phyloP scores from a whole-genome alignment of 1,140 invertebrate species.

The Phenacoccus solenopsis region DNA sequence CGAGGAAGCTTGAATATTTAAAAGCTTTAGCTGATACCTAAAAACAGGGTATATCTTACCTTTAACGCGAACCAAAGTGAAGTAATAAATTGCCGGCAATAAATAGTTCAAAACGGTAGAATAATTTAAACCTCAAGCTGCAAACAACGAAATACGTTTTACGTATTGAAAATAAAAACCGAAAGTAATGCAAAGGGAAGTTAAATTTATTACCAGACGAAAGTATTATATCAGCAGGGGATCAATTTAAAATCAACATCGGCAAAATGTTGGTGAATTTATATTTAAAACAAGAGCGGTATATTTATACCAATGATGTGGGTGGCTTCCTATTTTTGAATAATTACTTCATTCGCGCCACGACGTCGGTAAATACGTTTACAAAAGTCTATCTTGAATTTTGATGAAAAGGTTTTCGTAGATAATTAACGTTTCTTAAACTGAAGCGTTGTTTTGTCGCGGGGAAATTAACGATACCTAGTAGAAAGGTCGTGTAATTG shows the following conservation, averaged over 20 bases:
- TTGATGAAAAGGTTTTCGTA: no score
- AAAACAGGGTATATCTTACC: no score
- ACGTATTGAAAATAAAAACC: neutral
- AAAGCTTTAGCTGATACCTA: no score
- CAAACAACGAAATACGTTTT: neutral
- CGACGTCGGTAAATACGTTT: no score
- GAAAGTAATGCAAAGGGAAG: neutral
- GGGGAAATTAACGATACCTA: no score
- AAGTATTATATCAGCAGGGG: neutral
- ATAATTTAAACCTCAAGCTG: neutral
- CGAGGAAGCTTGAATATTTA: no score
- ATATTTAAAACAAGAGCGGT: neutral
- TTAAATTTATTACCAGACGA: slow-evolving; percentile 3
- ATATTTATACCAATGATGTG: neutral
- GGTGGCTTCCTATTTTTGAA: neutral
- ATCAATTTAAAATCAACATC: neutral
- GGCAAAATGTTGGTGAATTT: neutral
- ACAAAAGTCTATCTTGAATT: no score
- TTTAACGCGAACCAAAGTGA: neutral
- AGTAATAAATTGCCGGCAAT: neutral
- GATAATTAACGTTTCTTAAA: no score
- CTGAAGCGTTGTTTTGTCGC: no score
- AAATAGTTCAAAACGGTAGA: neutral
- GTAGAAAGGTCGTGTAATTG: no score
- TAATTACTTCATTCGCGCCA: no score